These are phyloP conservation scores for Drosophila nigromelanica DNA, from an alignment of 1,140 invertebrate species.

Conservation along the genomic window DNA sequence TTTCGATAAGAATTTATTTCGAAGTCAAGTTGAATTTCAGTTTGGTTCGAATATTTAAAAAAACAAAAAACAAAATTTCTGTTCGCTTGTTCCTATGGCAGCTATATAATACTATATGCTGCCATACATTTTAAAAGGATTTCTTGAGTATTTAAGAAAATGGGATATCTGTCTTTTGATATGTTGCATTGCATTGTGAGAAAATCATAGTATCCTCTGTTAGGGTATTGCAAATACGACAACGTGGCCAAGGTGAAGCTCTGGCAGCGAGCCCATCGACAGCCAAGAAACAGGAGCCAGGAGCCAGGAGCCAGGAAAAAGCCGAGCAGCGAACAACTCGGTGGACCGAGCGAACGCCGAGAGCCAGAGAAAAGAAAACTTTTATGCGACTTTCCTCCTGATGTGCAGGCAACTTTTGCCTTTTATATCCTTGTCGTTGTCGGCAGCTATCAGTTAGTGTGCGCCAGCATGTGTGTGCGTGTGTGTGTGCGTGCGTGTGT, in stretches of 20 bases:
- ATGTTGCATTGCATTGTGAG: no score
- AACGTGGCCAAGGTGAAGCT: conserved; percentile 42
- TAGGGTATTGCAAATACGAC: conserved; percentile 19
- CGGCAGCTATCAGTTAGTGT: conserved; percentile 60
- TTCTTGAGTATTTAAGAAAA: no score
- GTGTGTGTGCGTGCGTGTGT: conserved; percentile 9
- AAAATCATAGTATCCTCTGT: no score
- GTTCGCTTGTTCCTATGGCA: no score
- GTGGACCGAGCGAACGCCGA: neutral
- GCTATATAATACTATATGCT: no score
- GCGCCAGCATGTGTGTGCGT: conserved; percentile 12
- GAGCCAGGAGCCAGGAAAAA: neutral
- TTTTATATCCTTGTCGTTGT: conserved; percentile 70
- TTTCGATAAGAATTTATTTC: no score
- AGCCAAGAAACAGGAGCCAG: conserved; percentile 18
- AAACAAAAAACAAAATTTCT: no score
- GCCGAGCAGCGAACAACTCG: neutral
- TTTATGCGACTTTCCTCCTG: conserved; percentile 42
- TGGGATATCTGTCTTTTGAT: no score
- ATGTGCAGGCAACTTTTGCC: conserved; percentile 51
- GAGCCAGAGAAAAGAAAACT: conserved; percentile 38
- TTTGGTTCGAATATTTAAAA: no score
- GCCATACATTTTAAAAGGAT: no score
- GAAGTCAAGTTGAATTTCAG: no score
- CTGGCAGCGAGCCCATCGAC: conserved; percentile 13